Conservation (phyloP, 2,888 invertebrate species). For the Nephrotoma guestfalica region DNA sequence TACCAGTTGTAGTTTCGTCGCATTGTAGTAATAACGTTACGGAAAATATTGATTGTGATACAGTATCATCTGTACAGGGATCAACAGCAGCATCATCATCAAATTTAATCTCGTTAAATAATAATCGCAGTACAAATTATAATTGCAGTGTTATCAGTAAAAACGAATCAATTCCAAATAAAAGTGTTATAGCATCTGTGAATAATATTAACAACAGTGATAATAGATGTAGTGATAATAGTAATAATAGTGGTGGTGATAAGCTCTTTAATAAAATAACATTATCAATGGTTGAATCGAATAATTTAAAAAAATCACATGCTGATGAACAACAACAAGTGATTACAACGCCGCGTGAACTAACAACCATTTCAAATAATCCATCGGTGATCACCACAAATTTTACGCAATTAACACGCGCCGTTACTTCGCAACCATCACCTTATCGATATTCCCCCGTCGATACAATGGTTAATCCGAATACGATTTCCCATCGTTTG, state of each 20-base stretch:
- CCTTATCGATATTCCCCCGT: neutral
- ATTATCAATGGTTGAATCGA: constrained; percentile 5
- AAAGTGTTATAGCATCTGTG: neutral
- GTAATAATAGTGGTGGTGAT: neutral
- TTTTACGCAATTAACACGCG: neutral
- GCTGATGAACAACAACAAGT: neutral
- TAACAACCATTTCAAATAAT: constrained; percentile 3
- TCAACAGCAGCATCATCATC: neutral
- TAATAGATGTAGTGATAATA: neutral
- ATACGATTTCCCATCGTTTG: neutral
- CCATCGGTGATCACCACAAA: constrained; percentile 8
- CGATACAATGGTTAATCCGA: neutral
- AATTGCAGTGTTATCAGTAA: constrained; percentile 1
- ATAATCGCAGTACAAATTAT: neutral
- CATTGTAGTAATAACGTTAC: constrained; percentile 6
- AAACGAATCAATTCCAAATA: neutral
- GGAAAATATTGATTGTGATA: neutral
- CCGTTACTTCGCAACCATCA: neutral
- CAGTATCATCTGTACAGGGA: neutral
- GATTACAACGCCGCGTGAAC: neutral
- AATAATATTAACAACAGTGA: neutral
- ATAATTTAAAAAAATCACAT: constrained; percentile 3
- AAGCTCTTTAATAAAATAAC: neutral
- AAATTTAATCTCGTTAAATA: neutral
- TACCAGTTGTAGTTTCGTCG: constrained; percentile 15